These are phyloP conservation scores for Cyaniris semiargus DNA, from an alignment of 2,888 invertebrate species.

Conservation along the genomic window DNA sequence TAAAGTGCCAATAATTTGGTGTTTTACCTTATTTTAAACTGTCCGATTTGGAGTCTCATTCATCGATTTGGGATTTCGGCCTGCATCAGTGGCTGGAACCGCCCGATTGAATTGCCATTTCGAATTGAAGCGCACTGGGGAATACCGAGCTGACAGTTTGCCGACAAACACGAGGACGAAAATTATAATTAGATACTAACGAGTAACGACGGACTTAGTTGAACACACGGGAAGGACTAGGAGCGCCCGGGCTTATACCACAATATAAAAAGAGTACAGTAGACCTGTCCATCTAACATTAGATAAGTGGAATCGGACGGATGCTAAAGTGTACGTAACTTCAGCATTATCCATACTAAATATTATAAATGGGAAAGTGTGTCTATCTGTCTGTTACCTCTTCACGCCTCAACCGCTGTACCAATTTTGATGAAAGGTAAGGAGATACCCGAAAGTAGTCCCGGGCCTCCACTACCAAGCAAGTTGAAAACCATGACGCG, in stretches of 20 bases:
- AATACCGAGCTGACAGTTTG: constrained; percentile 11
- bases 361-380: too few relatives aligned
- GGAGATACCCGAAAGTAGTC: too few relatives aligned
- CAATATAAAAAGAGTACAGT: not conserved
- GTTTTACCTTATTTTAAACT: not conserved
- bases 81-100: not conserved
- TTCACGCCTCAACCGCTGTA: too few relatives aligned
- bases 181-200: constrained; percentile 19
- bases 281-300: too few relatives aligned
- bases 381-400: too few relatives aligned
- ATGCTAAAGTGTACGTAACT: too few relatives aligned
- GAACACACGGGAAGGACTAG: not conserved
- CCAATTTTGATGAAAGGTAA: too few relatives aligned
- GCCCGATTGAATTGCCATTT: not conserved
- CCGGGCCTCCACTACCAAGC: too few relatives aligned
- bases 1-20: not conserved
- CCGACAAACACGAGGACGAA: not conserved
- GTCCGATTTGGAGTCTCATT: not conserved
- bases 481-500: too few relatives aligned
- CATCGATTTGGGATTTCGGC: not conserved
- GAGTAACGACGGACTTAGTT: constrained; percentile 7
- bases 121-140: not conserved
- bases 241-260: not conserved
- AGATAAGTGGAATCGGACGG: too few relatives aligned
- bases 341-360: too few relatives aligned